Base-by-base conservation (phyloP, 2,888 invertebrate species). In the Xanthorhoe designata region DNA sequence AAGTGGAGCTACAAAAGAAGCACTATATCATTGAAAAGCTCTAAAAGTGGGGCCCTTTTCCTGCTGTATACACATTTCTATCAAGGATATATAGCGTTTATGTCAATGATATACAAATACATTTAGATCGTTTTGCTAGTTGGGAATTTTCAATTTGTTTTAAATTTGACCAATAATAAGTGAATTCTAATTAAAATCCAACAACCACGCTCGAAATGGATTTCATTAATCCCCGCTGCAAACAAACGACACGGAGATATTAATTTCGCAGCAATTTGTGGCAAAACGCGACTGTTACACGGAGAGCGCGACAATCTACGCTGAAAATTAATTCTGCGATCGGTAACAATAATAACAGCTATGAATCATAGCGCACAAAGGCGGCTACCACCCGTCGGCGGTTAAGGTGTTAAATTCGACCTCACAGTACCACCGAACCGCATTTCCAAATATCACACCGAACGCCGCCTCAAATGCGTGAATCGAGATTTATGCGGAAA, bases 301-400 rank as follows among this genome's bases (percentile, higher is more conserved):
- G 64, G 73, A 78, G 83, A 83, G 81, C 78, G 79, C 82, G 79
- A 82, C 82, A 83, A 83, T 85, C 79, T 82, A 78, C 77, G 78
- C 78, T 84, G 74, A 83, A 86, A 89, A 91, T 93, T 92, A 92
- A 91, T 91, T 87, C 85, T 77, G 75, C 80, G 83, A 91, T 90
- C 85, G 86, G 87, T 82, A 81, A 88, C 89, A 88, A 91, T 90
- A 89, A 89, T 85, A 84, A 83, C 79, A 79, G 83, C 80, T 68
- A 90, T 93, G 88, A 91, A 91, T 92, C 92, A 93, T 84, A 75
- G 70, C 74, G 75, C 75, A 92, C 90, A 91, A 92, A 83, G 78
- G 84, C 78, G 38, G 54, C 61, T 61, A 54, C 66, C 66, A 67
- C 59, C 73, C 80, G 79, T 73, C 78, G 79, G 74, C 85, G 76